Evolutionary conservation across 2,113 vertebrate genomes (phyloP).

Genomic region (Rutilus rutilus): DNA sequence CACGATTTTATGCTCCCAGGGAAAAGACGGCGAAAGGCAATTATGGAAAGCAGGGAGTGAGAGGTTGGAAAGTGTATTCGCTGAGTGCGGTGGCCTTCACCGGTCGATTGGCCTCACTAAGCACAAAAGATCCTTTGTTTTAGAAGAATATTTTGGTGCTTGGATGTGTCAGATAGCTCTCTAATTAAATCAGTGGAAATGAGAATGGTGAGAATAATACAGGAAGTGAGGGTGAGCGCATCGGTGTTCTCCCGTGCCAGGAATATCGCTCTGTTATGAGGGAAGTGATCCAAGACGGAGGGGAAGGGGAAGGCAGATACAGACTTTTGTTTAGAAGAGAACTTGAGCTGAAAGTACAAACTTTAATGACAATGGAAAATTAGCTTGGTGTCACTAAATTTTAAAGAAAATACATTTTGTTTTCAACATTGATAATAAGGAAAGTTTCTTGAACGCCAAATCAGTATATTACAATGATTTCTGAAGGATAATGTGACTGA

Average conservation of each 20-base stretch:
- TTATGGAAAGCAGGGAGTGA: slow-evolving; percentile 60
- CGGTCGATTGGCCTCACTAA: slow-evolving; percentile 43
- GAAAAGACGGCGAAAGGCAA: slow-evolving; percentile 59
- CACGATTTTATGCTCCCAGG: slow-evolving; percentile 30
- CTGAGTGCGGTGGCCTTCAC: slow-evolving; percentile 53
- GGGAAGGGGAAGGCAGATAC: neutral
- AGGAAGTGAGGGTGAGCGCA: slow-evolving; percentile 6
- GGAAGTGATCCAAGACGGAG: slow-evolving; percentile 9
- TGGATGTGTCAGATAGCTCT: slow-evolving; percentile 47
- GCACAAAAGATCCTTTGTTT: slow-evolving; percentile 55
- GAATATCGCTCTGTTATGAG: neutral
- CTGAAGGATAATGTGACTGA: neutral
- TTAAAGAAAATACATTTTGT: too few species aligned
- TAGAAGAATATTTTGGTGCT: slow-evolving; percentile 38
- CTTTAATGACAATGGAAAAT: neutral
- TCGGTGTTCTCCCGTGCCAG: neutral
- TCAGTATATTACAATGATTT: neutral
- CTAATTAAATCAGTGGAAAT: slow-evolving; percentile 62
- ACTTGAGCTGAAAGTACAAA: neutral
- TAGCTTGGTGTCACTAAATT: neutral
- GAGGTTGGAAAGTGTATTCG: slow-evolving; percentile 44
- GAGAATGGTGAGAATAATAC: slow-evolving; percentile 39
- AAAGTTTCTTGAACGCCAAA: neutral
- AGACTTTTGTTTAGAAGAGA: neutral
- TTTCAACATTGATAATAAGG: neutral